Percentiles rank a stretch among this genome's conserved stretches.
Conservation (phyloP, 2,797 vertebrate species). For the Sciaenops ocellatus region DNA sequence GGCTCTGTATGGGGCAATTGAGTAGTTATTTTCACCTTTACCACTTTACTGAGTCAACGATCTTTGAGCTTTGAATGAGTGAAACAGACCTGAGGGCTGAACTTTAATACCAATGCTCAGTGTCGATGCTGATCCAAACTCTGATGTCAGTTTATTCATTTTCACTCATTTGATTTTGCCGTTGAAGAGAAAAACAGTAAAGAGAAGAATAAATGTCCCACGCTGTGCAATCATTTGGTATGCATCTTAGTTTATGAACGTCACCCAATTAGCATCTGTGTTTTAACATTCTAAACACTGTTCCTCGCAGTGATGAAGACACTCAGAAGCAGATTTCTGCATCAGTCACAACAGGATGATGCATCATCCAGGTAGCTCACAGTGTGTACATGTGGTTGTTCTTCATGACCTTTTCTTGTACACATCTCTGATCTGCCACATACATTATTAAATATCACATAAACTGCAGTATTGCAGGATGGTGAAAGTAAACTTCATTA, state of each 20-base stretch:
- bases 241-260: conserved; percentile 10
- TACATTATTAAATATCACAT: conserved; percentile 60
- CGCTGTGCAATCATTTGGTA: background rate
- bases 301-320: background rate
- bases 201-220: background rate
- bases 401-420: conserved; percentile 49
- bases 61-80: too few relatives aligned
- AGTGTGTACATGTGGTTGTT: conserved; percentile 21
- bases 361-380: conserved; percentile 12
- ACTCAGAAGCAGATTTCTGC: background rate
- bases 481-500: conserved; percentile 72
- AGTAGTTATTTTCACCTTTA: too few relatives aligned
- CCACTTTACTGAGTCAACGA: too few relatives aligned
- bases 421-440: conserved; percentile 47
- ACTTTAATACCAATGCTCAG: too few relatives aligned
- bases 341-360: conserved; percentile 19
- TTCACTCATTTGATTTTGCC: background rate
- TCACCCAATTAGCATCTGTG: background rate
- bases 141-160: background rate
- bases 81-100: too few relatives aligned
- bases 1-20: too few relatives aligned
- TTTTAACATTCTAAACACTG: conserved; percentile 2
- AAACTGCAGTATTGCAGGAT: conserved; percentile 41
- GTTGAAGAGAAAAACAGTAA: too few relatives aligned
- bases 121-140: too few relatives aligned